Conservation (phyloP, 1,140 invertebrate genomes). For the Aricia agestis region DNA sequence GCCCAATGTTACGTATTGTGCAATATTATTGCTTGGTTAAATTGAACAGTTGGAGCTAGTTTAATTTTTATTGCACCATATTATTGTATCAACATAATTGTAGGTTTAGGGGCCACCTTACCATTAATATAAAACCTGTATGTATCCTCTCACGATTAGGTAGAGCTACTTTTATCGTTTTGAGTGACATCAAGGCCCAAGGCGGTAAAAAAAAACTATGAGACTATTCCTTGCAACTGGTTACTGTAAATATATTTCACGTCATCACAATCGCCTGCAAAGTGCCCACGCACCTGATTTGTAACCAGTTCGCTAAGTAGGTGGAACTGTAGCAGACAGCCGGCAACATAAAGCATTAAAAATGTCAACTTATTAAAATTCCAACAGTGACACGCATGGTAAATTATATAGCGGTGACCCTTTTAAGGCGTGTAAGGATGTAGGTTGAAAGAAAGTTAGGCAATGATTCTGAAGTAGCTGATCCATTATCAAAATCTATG, state of each 20-base stretch:
- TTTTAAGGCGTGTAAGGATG: background rate
- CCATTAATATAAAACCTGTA: no score
- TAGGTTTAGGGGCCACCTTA: no score
- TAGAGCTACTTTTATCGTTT: no score
- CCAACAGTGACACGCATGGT: background rate
- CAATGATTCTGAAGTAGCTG: background rate
- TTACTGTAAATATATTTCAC: slow-evolving; percentile 60
- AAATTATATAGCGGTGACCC: background rate
- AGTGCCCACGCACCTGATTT: slow-evolving; percentile 67
- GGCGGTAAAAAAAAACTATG: background rate
- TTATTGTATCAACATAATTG: no score
- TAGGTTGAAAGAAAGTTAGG: background rate
- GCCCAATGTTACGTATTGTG: no score
- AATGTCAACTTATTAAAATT: slow-evolving; percentile 4
- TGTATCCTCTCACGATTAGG: no score
- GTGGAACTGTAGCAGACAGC: slow-evolving; percentile 30
- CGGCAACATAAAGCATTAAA: slow-evolving; percentile 3
- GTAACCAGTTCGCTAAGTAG: slow-evolving; percentile 50
- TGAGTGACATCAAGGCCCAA: background rate
- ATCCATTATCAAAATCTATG: no score
- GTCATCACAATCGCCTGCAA: slow-evolving; percentile 47
- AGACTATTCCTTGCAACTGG: background rate
- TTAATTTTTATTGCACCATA: no score
- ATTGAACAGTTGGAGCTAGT: no score
- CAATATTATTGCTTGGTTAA: no score